Evolutionary conservation across 1,140 invertebrate species (phyloP).

Genomic region (Helicoverpa zea): DNA sequence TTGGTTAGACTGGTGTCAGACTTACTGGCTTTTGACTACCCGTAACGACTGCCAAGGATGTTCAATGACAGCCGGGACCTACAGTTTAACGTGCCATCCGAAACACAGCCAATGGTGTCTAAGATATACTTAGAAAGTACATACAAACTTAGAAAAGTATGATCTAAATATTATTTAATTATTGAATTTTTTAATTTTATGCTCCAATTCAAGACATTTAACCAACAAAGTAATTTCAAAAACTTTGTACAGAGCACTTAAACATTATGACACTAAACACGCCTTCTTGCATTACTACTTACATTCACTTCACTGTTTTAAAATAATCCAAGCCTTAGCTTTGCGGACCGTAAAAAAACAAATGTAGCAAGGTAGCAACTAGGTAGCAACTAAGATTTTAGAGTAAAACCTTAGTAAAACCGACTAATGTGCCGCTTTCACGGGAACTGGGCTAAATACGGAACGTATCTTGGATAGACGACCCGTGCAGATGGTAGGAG

Average conservation of each 20-base stretch:
- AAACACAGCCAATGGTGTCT: no score
- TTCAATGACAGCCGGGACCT: no score
- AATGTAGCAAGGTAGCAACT: neutral
- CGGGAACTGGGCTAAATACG: conserved; percentile 46
- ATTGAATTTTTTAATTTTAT: no score
- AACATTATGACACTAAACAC: conserved; percentile 1
- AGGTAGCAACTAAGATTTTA: conserved; percentile 21
- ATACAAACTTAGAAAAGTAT: no score
- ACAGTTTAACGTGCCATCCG: no score
- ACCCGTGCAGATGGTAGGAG: conserved; percentile 20
- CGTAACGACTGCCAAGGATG: no score
- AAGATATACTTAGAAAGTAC: no score
- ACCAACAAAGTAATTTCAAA: neutral
- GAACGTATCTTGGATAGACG: conserved; percentile 22
- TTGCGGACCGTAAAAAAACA: conserved; percentile 28
- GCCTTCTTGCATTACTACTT: neutral
- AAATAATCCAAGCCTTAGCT: neutral
- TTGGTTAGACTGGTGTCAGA: no score
- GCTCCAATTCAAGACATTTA: neutral
- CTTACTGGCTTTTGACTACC: no score
- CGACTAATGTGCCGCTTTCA: conserved; percentile 31
- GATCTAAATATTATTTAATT: no score
- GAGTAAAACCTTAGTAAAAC: conserved; percentile 31
- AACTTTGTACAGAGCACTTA: neutral
- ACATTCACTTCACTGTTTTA: neutral